phyloP scores from a whole-genome alignment of 2,888 invertebrate genomes.

The Cataglyphis livida region DNA sequence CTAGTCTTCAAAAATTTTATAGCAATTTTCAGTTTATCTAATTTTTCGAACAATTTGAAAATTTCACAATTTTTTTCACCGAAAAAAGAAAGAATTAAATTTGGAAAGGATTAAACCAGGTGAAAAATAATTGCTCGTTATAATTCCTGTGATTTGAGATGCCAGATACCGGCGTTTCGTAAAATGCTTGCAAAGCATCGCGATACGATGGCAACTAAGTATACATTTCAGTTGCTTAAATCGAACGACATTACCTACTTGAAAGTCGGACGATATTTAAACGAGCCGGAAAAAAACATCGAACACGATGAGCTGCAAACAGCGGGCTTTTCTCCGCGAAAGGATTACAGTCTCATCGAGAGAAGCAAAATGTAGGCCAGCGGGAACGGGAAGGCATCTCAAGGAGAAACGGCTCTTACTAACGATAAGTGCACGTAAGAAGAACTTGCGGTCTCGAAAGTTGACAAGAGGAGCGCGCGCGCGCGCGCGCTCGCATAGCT shows the following conservation, averaged over 20 bases:
- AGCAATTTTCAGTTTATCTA: not conserved
- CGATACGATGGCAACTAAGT: constrained; percentile 16
- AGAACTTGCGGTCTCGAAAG: constrained; percentile 73
- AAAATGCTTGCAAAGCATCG: constrained; percentile 6
- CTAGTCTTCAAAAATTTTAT: not conserved
- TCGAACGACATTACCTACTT: constrained; percentile 13
- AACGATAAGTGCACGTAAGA: constrained; percentile 73
- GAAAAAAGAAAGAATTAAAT: not conserved
- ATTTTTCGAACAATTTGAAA: not conserved
- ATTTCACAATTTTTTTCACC: not conserved
- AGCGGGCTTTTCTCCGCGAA: constrained; percentile 66
- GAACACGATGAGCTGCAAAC: constrained; percentile 67
- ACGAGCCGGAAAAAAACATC: constrained; percentile 41
- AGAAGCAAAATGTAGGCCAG: constrained; percentile 52
- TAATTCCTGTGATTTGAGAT: constrained; percentile 33
- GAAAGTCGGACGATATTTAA: not conserved
- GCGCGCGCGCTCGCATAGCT: constrained; percentile 57
- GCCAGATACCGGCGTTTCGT: constrained; percentile 13
- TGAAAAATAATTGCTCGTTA: constrained; percentile 17
- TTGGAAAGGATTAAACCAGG: constrained; percentile 1
- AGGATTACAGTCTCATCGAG: constrained; percentile 69
- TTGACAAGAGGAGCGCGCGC: constrained; percentile 57
- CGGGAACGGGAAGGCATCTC: constrained; percentile 54
- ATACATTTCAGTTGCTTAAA: constrained; percentile 33
- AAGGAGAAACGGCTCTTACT: constrained; percentile 69